Base-by-base conservation (phyloP, 2,888 invertebrate species). In the Platerodrilus igneus region DNA sequence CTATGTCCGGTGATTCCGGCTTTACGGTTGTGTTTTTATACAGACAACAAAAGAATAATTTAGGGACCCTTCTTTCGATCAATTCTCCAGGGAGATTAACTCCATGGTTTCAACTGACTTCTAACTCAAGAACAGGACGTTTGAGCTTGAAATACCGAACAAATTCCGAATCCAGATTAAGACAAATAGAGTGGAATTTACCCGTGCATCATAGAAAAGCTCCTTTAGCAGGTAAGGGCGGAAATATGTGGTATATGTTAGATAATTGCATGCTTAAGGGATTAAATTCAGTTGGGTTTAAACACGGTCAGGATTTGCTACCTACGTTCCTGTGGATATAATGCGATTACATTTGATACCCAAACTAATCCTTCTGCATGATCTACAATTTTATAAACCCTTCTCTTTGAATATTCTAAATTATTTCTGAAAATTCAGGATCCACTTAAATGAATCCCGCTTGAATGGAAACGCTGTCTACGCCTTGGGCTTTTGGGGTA, bases 41-140 rank as follows among this genome's bases (percentile, higher is more conserved):
- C 38, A 59, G 69, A 33, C 69, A 69, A 48, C 69, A 69, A 51
- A 64, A 64, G 45, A 66, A 68, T 55, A 68, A 68, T 50, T 51
- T 70, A 37, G 69, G 69, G 19, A 68, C 69, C 6, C 51, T 70
- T 20, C 48, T 70, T 18, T 68, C 68, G 7, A 58, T 69, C 8
- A 66, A 70, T 50, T 67, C 69, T 3, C 70, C 70, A 3, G 70
- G 70, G 6, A 55, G 69, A 42, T 49, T 70, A 28, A 69, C 68
- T 10, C 70, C 70, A 4, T 70, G 69, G 69, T 68, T 70, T 47
- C 67, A 67, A 47, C 47, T 68, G 27, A 62, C 63, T 7, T 65
- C 67, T 14, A 70, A 69, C 42, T 61, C 67, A 27, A 67, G 63
- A 53, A 69, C 66, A 13, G 68, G 68, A 19, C 58, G 63, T 20